Base-by-base conservation (phyloP, 2,888 invertebrate species). In the Meiosimyza decipiens region DNA sequence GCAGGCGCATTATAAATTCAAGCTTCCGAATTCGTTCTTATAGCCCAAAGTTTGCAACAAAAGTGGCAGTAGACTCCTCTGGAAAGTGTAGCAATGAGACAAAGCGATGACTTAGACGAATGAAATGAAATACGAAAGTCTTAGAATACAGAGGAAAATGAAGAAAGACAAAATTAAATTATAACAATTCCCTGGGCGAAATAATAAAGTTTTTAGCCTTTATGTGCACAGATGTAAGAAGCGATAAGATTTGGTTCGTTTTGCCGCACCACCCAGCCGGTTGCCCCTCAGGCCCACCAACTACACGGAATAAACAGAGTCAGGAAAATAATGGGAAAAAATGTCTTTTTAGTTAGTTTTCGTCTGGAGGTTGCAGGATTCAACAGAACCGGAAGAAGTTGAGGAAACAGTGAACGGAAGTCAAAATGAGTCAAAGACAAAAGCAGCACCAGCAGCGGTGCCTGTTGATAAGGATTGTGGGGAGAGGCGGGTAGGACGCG, bases 121-220 rank as follows among this genome's bases (percentile, higher is more conserved):
- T 16, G 55, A 71, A 75, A 72, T 52, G 55, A 59, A 64, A 50
- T 51, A 69, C 57, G 33, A 75, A 66, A 60, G 65, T 72, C 65
- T 50, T 28, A 33, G 51, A 59, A 69, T 40, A 73, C 55, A 68
- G 69, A 60, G 16, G 52, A 47, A 68, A 60, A 67, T 40, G 47
- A 60, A 68, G 74, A 74, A 76, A 72, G 60, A 72, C 74, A 74
- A 78, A 79, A 79, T 79, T 76, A 79, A 78, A 77, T 78, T 78
- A 79, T 77, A 79, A 76, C 76, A 78, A 77, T 77, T 78, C 77
- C 77, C 77, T 76, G 54, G 76, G 77, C 77, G 73, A 78, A 78
- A 78, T 79, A 77, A 77, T 76, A 79, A 77, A 74, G 66, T 74
- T 74, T 73, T 70, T 72, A 71, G 28, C 71, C 60, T 75, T 69